Conservation (phyloP, 2,113 vertebrate species). For the Athene noctua region DNA sequence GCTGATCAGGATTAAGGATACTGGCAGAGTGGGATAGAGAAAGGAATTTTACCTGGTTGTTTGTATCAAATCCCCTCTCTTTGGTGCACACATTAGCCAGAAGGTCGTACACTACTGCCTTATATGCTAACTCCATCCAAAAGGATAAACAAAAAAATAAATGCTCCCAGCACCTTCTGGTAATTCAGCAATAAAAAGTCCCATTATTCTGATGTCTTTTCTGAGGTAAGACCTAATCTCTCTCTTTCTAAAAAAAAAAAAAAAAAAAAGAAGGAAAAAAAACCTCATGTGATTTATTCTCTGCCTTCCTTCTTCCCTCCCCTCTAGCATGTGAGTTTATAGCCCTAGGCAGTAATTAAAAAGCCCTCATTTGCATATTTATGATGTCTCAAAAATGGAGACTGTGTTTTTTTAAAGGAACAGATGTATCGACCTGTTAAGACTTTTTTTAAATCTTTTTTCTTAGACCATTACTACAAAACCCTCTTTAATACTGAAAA, state of each 20-base stretch:
- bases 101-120: neutral
- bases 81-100: neutral
- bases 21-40: neutral
- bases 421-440: conserved; percentile 36
- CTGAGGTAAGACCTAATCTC: neutral
- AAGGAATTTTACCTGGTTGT: neutral
- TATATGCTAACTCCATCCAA: neutral
- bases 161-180: neutral
- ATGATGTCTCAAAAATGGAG: conserved; percentile 38
- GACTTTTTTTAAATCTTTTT: neutral
- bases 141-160: neutral
- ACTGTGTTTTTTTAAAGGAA: conserved; percentile 37
- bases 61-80: neutral
- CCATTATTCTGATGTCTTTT: neutral
- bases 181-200: neutral
- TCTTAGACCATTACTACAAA: neutral
- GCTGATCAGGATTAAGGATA: conserved; percentile 18
- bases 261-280: neutral
- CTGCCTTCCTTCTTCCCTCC: neutral
- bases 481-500: neutral
- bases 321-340: conserved; percentile 5
- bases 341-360: conserved; percentile 61
- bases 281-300: neutral
- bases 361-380: conserved; percentile 59
- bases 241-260: neutral